Percentiles rank a stretch among this genome's conserved stretches.
Evolutionary conservation across 2,888 invertebrate species (phyloP).

Genomic region (Julus scanicus): DNA sequence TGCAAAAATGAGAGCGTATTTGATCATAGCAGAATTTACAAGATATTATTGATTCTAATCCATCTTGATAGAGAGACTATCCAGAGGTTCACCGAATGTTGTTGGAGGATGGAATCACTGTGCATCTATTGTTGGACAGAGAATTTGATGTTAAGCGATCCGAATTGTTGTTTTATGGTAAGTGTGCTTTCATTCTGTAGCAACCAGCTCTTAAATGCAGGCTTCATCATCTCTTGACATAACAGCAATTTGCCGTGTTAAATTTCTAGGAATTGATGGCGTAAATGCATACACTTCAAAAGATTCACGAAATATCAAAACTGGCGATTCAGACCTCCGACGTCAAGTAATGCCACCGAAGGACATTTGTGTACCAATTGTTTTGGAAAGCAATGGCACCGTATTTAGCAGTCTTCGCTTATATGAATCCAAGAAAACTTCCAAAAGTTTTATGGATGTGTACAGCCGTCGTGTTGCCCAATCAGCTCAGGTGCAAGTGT

Average conservation of each 20-base stretch:
- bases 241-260: not conserved
- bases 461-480: slow-evolving; percentile 75
- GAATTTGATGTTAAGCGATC: slow-evolving; percentile 77
- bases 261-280: slow-evolving; percentile 77
- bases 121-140: slow-evolving; percentile 85
- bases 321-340: slow-evolving; percentile 79
- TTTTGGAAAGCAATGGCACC: slow-evolving; percentile 84
- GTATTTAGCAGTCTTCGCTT: slow-evolving; percentile 74
- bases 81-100: slow-evolving; percentile 83
- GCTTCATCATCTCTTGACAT: not conserved
- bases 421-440: slow-evolving; percentile 70
- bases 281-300: slow-evolving; percentile 82
- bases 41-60: not conserved
- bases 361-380: slow-evolving; percentile 80
- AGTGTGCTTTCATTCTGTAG: not conserved
- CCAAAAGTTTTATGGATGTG: slow-evolving; percentile 75
- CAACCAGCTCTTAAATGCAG: not conserved
- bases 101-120: slow-evolving; percentile 81
- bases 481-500: slow-evolving; percentile 72
- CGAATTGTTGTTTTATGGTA: slow-evolving; percentile 75
- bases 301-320: slow-evolving; percentile 71
- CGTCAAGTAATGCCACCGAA: slow-evolving; percentile 82
- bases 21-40: not conserved
- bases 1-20: not conserved
- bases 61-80: slow-evolving; percentile 72